Evolutionary conservation across 2,797 vertebrate genomes (phyloP).

Genomic region (Iguana delicatissima): DNA sequence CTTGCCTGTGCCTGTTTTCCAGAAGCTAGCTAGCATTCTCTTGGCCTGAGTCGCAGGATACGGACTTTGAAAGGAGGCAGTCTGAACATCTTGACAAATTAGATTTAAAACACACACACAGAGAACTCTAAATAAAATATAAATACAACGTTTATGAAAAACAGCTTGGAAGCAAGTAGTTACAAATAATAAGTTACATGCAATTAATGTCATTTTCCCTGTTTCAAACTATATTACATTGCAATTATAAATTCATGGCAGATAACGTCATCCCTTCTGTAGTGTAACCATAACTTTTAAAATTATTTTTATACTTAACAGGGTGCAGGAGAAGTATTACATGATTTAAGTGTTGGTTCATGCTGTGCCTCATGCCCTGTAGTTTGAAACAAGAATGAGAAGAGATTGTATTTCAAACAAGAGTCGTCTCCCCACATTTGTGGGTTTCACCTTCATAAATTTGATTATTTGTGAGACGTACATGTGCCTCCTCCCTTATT

Average conservation of each 20-base stretch:
- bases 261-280: not conserved
- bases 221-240: not conserved
- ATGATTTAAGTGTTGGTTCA: not conserved
- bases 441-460: too few relatives aligned
- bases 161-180: not conserved
- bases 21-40: conserved; percentile 47
- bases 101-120: conserved; percentile 65
- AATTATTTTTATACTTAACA: not conserved
- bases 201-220: not conserved
- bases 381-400: not conserved
- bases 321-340: not conserved
- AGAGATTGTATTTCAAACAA: not conserved
- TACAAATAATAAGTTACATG: not conserved
- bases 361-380: not conserved
- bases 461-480: too few relatives aligned
- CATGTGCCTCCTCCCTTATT: too few relatives aligned
- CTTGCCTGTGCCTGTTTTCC: conserved; percentile 72
- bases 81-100: conserved; percentile 52
- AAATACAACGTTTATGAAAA: not conserved
- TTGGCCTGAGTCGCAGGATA: conserved; percentile 61
- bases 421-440: too few relatives aligned
- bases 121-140: not conserved
- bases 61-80: conserved; percentile 57
- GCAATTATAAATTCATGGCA: not conserved
- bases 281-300: not conserved